Evolutionary conservation across 2,888 invertebrate species (phyloP).

Genomic region (Hofmannophila pseudospretella): DNA sequence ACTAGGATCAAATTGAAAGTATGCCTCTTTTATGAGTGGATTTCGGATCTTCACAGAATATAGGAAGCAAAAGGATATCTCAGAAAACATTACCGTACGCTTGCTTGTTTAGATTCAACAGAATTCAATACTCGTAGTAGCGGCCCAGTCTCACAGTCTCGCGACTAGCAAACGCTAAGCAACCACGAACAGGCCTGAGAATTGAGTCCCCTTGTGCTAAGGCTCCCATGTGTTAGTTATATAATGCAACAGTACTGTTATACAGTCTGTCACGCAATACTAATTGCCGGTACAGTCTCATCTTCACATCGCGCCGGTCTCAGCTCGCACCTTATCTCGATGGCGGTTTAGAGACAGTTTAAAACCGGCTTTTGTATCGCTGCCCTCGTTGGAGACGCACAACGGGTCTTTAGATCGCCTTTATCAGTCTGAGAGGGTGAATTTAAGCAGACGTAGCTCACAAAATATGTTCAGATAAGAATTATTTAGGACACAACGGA

Average conservation of each 20-base stretch:
- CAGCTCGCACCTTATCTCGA: constrained; percentile 34
- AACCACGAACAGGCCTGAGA: constrained; percentile 44
- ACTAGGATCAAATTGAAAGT: too few species aligned
- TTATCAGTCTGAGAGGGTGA: constrained; percentile 25
- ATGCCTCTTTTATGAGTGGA: too few species aligned
- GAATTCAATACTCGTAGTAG: too few species aligned
- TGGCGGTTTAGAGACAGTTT: constrained; percentile 35
- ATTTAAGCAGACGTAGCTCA: constrained; percentile 8
- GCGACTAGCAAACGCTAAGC: too few species aligned
- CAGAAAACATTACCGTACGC: too few species aligned
- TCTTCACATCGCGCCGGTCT: constrained; percentile 22
- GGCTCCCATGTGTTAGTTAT: constrained; percentile 63
- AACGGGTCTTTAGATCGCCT: constrained; percentile 35
- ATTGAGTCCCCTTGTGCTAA: constrained; percentile 50
- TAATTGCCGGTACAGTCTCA: constrained; percentile 41
- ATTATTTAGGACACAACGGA: not conserved
- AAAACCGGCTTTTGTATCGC: constrained; percentile 49
- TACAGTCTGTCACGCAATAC: constrained; percentile 58
- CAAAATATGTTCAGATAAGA: constrained; percentile 1
- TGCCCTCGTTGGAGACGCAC: constrained; percentile 37
- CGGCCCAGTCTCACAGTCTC: too few species aligned
- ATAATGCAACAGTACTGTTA: constrained; percentile 61
- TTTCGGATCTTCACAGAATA: too few species aligned
- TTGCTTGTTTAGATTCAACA: too few species aligned
- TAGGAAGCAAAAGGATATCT: too few species aligned